Conservation (phyloP, 2,797 vertebrate species). For the Lates japonicus region DNA sequence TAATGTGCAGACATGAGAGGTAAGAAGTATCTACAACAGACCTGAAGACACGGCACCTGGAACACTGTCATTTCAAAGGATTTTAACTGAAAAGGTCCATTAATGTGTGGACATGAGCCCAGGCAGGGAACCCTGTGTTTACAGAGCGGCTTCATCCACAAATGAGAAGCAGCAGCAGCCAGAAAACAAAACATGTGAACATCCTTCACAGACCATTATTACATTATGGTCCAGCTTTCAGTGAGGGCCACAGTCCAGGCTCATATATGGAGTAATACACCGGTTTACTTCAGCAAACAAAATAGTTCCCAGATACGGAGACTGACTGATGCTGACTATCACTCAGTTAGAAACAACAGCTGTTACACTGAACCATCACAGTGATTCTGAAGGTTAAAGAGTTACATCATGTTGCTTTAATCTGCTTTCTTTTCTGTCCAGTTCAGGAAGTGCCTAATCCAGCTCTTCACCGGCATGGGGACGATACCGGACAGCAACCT, state of each 20-base stretch:
- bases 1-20: neutral
- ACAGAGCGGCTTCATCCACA: neutral
- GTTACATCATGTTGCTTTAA: no score
- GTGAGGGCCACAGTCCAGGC: neutral
- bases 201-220: neutral
- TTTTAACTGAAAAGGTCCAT: neutral
- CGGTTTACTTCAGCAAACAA: neutral
- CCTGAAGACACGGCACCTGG: neutral
- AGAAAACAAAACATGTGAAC: neutral
- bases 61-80: neutral
- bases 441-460: conserved; percentile 92
- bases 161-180: neutral
- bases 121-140: neutral
- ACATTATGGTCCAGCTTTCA: neutral
- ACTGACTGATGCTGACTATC: no score
- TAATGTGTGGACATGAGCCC: conserved; percentile 14
- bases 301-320: neutral
- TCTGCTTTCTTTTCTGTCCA: conserved; percentile 64
- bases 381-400: no score
- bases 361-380: no score
- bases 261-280: neutral
- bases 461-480: conserved; percentile 85
- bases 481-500: conserved; percentile 75
- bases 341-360: no score
- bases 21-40: neutral